Evolutionary conservation across 1,140 invertebrate species (phyloP), one percentile per base, ranked within the genome.

Genomic region (Drosophila arawakana): DNA sequence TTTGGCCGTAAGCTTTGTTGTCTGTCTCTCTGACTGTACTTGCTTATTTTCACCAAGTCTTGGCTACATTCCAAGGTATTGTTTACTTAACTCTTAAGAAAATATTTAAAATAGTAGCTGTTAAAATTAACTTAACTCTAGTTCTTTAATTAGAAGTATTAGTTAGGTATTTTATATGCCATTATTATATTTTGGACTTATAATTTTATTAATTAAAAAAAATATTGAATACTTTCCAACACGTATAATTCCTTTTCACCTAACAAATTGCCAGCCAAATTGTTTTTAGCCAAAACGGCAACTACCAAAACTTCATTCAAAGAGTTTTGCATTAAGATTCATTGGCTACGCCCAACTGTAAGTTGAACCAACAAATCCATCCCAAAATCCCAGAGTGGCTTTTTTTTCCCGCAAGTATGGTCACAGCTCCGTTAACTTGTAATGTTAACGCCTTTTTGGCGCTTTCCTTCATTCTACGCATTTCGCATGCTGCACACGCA

Each of bases 401-500:
- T 62, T 52, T 68, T 21, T 63, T 66, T 66, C 3, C 3, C 25
- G 2, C 25, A 30, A 30, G 25, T 54, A 66, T 79, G 73, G 73
- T 70, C 54, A 59, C 54, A 73, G 55, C 60, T 65, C 65, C 61
- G 76, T 81, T 82, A 82, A 79, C 60, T 73, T 18, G 21, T 60
- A 70, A 46, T 81, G 82, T 85, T 81, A 78, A 69, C 81, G 70
- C 78, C 62, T 85, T 85, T 60, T 70, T 66, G 65, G 35, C 46
- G 46, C 67, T 84, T 78, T 66, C 52, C 49, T 76, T 67, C 71
- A 82, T 88, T 88, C 83, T 88, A 59, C 79, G 60, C 50, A 77
- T 82, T 86, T 88, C 58, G 76, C 80, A 88, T 88, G 83, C 83
- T 77, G 65, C 9, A 58, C 83, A 89, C 83, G 80, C 67, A 57